Evolutionary conservation across 2,113 vertebrate species (phyloP).

Genomic region (Hippocampus barbouri): DNA sequence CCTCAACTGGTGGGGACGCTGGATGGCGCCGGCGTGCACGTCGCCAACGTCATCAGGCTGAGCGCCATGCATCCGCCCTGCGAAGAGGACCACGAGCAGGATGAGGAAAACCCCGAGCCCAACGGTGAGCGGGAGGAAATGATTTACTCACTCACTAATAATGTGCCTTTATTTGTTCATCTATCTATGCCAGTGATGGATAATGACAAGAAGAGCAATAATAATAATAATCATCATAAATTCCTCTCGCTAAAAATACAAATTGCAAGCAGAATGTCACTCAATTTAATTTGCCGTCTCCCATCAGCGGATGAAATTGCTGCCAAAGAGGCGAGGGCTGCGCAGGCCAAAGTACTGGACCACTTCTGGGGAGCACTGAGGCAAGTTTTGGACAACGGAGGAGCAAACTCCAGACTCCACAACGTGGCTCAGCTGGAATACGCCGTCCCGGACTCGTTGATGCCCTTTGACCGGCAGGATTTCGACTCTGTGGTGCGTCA

Average conservation of each 20-base stretch:
- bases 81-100: constrained; percentile 4
- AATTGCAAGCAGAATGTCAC: too few species aligned
- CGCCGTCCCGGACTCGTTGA: constrained; percentile 55
- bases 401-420: constrained; percentile 73
- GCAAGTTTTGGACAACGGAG: constrained; percentile 73
- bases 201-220: too few species aligned
- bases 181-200: too few species aligned
- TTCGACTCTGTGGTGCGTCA: constrained; percentile 74
- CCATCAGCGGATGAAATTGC: neutral
- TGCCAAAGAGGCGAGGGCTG: neutral
- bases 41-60: constrained; percentile 83
- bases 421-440: constrained; percentile 77
- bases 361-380: constrained; percentile 86
- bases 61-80: constrained; percentile 64
- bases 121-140: neutral
- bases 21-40: constrained; percentile 75
- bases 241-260: neutral
- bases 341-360: constrained; percentile 52
- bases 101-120: constrained; percentile 4
- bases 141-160: too few species aligned
- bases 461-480: constrained; percentile 59
- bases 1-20: constrained; percentile 77
- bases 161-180: too few species aligned
- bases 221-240: too few species aligned
- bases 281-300: neutral